Evolutionary conservation across 2,888 invertebrate genomes (phyloP), one percentile per base, ranked within the genome.

Genomic region (Pelosia muscerda): DNA sequence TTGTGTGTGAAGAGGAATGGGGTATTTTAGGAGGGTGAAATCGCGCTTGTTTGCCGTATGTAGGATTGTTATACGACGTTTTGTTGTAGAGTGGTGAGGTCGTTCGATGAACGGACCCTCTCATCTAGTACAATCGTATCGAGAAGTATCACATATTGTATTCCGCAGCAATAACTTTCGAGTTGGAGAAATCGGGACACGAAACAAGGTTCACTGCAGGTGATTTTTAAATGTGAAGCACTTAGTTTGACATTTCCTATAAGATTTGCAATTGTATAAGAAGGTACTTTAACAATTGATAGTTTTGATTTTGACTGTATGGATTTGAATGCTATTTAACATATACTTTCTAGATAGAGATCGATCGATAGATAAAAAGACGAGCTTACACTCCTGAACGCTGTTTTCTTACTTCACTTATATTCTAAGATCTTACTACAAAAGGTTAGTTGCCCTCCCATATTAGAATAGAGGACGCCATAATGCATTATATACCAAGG

Each of bases 71-170:
- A 81, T 91, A 89, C 79, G 88, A 84, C 92, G 81, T 91, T 92
- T 85, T 77, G 84, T 74, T 79, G 76, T 80, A 83, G 83, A 75
- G 78, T 72, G 76, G 73, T 68, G 72, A 85, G 84, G 86, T 91
- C 92, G 90, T 92, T 92, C 92, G 90, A 89, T 90, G 92, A 91
- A 90, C 91, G 90, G 91, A 92, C 93, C 92, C 91, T 85, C 87
- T 88, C 88, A 87, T 76, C 84, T 79, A 73, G 92, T 92, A 92
- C 92, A 92, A 88, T 90, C 88, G 89, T 84, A 84, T 84, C 77
- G 86, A 91, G 86, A 93, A 92, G 88, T 89, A 86, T 85, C 85
- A 77, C 83, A 81, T 85, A 84, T 85, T 84, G 86, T 85, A 82
- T 87, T 84, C 81, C 76, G 70, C 68, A 72, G 74, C 77, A 73